Percentiles rank a stretch among this genome's conserved stretches.
Evolutionary conservation across 2,888 invertebrate genomes (phyloP).

Genomic region (Keiferia lycopersicella): DNA sequence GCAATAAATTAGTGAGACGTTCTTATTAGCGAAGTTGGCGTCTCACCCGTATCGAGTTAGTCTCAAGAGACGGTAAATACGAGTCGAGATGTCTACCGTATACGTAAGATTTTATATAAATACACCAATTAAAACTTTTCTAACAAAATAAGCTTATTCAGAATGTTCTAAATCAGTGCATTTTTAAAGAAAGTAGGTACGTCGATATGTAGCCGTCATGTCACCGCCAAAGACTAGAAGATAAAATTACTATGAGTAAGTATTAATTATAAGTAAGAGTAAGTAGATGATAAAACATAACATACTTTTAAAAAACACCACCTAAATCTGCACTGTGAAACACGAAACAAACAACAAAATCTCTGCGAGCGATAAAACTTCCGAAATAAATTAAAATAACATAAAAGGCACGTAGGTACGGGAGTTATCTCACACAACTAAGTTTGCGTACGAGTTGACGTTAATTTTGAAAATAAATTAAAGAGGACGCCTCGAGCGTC

Average conservation of each 20-base stretch:
- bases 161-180: too few species aligned
- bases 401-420: conserved; percentile 20
- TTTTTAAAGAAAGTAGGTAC: too few species aligned
- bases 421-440: conserved; percentile 25
- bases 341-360: not conserved
- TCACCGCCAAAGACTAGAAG: too few species aligned
- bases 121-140: too few species aligned
- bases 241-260: too few species aligned
- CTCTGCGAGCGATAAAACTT: conserved; percentile 13
- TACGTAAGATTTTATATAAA: not conserved
- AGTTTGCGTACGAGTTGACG: conserved; percentile 44
- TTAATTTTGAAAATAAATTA: conserved; percentile 71
- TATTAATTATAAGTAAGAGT: too few species aligned
- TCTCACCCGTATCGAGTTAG: conserved; percentile 22
- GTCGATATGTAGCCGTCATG: too few species aligned
- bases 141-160: too few species aligned
- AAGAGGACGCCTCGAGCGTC: conserved; percentile 61
- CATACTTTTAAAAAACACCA: too few species aligned
- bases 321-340: not conserved
- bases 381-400: conserved; percentile 21
- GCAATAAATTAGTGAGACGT: conserved; percentile 32
- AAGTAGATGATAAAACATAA: too few species aligned
- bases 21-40: conserved; percentile 30
- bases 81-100: not conserved
- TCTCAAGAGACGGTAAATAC: conserved; percentile 8